These are phyloP conservation scores for Nemotelus pantherinus DNA, from an alignment of 2,888 invertebrate genomes.

Conservation along the genomic window DNA sequence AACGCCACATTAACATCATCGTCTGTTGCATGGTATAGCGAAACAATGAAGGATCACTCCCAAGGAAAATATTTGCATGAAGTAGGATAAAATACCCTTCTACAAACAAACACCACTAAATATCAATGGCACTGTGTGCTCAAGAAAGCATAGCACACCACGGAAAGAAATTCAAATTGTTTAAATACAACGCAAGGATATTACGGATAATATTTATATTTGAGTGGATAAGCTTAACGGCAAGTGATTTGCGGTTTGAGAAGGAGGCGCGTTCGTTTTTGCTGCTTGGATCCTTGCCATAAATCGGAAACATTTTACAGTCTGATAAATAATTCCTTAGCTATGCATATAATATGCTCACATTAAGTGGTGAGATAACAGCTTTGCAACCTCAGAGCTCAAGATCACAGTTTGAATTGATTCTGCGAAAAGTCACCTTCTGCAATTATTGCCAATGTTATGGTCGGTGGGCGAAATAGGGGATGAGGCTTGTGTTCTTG, in stretches of 20 bases:
- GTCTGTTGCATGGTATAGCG: too few relatives aligned
- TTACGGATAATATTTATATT: too few relatives aligned
- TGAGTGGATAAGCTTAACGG: not conserved
- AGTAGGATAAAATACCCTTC: too few relatives aligned
- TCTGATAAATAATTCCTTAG: slow-evolving; percentile 30
- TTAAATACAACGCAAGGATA: too few relatives aligned
- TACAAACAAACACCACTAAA: too few relatives aligned
- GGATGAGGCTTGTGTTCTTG: slow-evolving; percentile 15
- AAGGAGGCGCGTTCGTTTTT: slow-evolving; percentile 7
- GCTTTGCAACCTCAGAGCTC: not conserved
- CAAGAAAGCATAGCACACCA: too few relatives aligned
- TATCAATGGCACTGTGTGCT: too few relatives aligned
- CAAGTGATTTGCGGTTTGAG: slow-evolving; percentile 13
- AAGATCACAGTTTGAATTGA: not conserved
- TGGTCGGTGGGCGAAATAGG: not conserved
- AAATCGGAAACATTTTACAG: slow-evolving; percentile 34
- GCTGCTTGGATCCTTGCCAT: not conserved
- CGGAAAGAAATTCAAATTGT: too few relatives aligned
- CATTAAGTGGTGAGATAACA: not conserved
- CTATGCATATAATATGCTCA: slow-evolving; percentile 9
- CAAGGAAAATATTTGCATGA: too few relatives aligned
- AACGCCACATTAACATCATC: too few relatives aligned
- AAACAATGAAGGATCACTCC: too few relatives aligned
- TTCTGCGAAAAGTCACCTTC: not conserved
- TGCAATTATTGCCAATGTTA: slow-evolving; percentile 9